Base-by-base conservation (phyloP, 2,888 invertebrate genomes). In the Polietes domitor region DNA sequence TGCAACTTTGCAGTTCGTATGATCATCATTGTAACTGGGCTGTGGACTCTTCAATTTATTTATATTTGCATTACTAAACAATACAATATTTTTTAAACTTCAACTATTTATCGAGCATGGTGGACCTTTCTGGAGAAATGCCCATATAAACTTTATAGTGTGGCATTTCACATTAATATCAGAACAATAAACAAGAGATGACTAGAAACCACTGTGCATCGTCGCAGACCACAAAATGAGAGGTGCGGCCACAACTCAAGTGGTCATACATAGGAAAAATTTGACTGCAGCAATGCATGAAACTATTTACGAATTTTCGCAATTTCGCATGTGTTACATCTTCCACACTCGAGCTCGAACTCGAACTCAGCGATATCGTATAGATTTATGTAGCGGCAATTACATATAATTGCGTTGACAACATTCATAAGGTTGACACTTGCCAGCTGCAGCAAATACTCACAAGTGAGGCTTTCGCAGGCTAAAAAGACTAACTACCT, bases 361-460 rank as follows among this genome's bases (percentile, higher is more conserved):
- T 82, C 78, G 71, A 82, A 75, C 79, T 73, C 77, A 28, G 73
- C 79, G 79, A 83, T 47, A 47, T 47, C 47, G n/a, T 5, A 47
- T 83, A 83, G 83, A 83, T 83, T 83, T 83, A 83, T 83, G 83
- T 79, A 83, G 83, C 83, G 79, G 76, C 83, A 83, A 83, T 83
- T 83, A 83, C 79, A 83, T 83, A 79, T 83, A 83, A 83, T 83
- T 83, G 83, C 83, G 83, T 83, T 83, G 83, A 83, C 79, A 79
- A 76, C 79, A 83, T 83, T 83, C 83, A 83, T 79, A 83, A 79
- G 79, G 79, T 79, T 83, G 83, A 83, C 83, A 83, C 83, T 83
- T 83, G 79, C 83, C 83, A 83, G 83, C 83, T 83, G 83, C 83
- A 76, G 72, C 79, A 83, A 32, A 4, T 32, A 4, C 32, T 32